A percentile compares a stretch with the other conserved stretches of the same genome.
Evolutionary conservation across 2,797 vertebrate species (phyloP).

Genomic region (Onychomys leucogaster): DNA sequence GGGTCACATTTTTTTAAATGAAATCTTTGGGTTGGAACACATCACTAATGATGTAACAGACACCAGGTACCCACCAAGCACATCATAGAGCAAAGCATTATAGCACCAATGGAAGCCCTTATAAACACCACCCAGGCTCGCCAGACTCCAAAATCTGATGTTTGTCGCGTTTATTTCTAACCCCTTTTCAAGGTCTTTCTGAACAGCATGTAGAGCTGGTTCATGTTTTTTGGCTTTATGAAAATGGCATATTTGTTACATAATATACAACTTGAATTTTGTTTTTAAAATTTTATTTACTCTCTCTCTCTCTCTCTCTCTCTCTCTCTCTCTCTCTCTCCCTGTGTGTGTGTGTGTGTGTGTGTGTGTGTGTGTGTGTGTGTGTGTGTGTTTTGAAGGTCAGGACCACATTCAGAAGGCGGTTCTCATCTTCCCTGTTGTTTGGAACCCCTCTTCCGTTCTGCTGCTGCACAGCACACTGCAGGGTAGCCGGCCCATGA

Average conservation of each 20-base stretch:
- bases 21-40: slow-evolving; percentile 2
- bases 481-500: not conserved
- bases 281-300: not conserved
- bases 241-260: not conserved
- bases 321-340: no score
- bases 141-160: no score
- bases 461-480: not conserved
- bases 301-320: no score
- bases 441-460: not conserved
- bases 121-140: not conserved
- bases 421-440: not conserved
- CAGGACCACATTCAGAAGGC: not conserved
- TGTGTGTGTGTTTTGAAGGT: not conserved
- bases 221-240: not conserved
- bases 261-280: not conserved
- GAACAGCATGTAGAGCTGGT: not conserved
- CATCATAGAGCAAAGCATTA: not conserved
- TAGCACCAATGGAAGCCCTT: not conserved
- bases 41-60: not conserved
- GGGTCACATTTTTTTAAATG: not conserved
- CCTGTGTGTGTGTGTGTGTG: not conserved
- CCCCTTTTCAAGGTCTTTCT: not conserved
- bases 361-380: no score
- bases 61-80: not conserved
- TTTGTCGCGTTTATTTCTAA: not conserved